phyloP scores from a whole-genome alignment of 2,113 vertebrate species.

The Delphinapterus leucas region DNA sequence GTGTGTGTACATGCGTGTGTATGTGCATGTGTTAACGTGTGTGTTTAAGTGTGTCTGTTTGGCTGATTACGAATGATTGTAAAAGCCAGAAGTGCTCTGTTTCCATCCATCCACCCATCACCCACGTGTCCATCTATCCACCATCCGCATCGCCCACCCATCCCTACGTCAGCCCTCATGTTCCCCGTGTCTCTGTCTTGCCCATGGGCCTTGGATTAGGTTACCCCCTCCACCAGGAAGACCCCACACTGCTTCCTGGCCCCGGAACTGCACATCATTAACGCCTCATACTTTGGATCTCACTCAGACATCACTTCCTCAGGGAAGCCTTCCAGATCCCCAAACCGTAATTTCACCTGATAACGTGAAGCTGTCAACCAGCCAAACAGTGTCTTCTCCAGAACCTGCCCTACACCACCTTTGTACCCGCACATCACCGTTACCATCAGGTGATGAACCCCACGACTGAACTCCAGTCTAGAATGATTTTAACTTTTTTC shows the following conservation, averaged over 20 bases:
- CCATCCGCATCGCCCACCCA: not conserved
- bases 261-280: not conserved
- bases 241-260: rapidly evolving
- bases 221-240: not conserved
- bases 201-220: not conserved
- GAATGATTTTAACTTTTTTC: not conserved
- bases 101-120: not conserved
- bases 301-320: not conserved
- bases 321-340: not conserved
- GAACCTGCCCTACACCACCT: rapidly evolving
- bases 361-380: not conserved
- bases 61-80: not conserved
- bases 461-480: too few relatives aligned
- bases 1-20: not conserved
- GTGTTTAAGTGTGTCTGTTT: not conserved
- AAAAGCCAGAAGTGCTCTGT: rapidly evolving
- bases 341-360: not conserved
- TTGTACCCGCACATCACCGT: rapidly evolving
- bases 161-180: rapidly evolving
- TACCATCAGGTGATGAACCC: rapidly evolving
- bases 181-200: not conserved
- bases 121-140: not conserved
- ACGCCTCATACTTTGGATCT: not conserved
- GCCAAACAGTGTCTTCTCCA: not conserved
- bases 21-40: not conserved